Conservation (phyloP, 1,140 invertebrate species). For the Aphidius ervi region DNA sequence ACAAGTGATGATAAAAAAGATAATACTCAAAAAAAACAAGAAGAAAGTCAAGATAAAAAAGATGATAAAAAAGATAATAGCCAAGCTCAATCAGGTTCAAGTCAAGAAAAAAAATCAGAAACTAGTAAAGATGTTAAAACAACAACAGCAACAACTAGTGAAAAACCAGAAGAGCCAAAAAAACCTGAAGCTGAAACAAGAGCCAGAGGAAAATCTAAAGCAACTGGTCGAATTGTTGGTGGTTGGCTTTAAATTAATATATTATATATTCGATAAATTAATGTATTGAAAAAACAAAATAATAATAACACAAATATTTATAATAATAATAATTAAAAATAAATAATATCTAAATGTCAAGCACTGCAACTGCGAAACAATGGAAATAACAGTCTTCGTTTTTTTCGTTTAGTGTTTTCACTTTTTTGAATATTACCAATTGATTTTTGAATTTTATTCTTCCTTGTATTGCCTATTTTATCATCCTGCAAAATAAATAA, state of each 20-base stretch:
- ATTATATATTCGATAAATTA: neutral
- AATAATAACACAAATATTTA: neutral
- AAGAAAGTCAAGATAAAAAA: constrained; percentile 14
- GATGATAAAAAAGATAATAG: constrained; percentile 17
- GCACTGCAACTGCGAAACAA: constrained; percentile 4
- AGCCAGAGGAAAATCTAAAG: constrained; percentile 62
- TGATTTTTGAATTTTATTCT: neutral
- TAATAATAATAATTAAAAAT: neutral
- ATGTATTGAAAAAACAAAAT: constrained; percentile 1
- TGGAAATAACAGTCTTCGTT: constrained; percentile 10
- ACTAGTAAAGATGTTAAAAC: constrained; percentile 16
- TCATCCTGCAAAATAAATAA: neutral
- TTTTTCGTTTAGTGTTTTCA: constrained; percentile 3
- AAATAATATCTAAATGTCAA: neutral
- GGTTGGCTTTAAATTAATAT: constrained; percentile 58
- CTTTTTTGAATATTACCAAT: neutral
- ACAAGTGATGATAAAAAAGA: constrained; percentile 10
- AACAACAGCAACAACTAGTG: constrained; percentile 20
- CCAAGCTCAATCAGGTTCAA: neutral
- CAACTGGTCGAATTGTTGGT: constrained; percentile 62
- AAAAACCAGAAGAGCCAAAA: constrained; percentile 18
- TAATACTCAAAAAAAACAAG: constrained; percentile 15
- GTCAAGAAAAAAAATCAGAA: constrained; percentile 22
- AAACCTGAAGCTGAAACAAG: constrained; percentile 36
- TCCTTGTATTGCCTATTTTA: neutral